Conservation (phyloP, 2,797 vertebrate genomes). For the Morelia viridis region DNA sequence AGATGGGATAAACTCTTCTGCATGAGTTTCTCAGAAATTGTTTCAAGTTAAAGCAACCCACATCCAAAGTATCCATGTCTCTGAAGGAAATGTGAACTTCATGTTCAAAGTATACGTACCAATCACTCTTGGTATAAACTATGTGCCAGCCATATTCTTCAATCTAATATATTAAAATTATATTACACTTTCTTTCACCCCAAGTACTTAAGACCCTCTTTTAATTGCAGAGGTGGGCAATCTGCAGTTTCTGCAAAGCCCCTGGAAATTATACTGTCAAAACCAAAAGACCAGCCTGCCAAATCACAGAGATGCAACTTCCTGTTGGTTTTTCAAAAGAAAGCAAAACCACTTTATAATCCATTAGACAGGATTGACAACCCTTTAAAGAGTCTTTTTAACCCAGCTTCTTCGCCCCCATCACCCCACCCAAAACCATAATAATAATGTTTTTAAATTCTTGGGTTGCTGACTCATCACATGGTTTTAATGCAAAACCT, state of each 20-base stretch:
- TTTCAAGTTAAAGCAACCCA: not conserved
- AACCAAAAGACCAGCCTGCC: too few relatives aligned
- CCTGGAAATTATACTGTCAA: too few relatives aligned
- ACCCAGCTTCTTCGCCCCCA: too few relatives aligned
- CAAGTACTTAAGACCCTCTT: too few relatives aligned
- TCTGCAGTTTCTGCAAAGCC: too few relatives aligned
- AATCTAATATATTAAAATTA: not conserved
- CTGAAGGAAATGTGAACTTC: not conserved
- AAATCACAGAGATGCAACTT: too few relatives aligned
- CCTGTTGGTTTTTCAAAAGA: too few relatives aligned
- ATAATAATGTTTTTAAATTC: not conserved
- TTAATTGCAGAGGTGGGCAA: too few relatives aligned
- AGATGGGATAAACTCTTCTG: not conserved
- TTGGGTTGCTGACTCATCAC: not conserved
- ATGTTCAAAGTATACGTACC: conserved; percentile 1
- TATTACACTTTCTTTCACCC: not conserved
- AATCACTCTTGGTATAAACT: not conserved
- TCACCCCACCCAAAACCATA: too few relatives aligned
- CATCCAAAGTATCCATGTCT: not conserved
- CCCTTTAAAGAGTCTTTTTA: too few relatives aligned
- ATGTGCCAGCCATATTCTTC: not conserved
- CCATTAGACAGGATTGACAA: too few relatives aligned
- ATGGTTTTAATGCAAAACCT: not conserved
- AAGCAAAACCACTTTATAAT: too few relatives aligned
- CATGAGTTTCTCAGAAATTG: not conserved